Conservation (phyloP, 2,888 invertebrate species). For the Drosophila melanocephala region DNA sequence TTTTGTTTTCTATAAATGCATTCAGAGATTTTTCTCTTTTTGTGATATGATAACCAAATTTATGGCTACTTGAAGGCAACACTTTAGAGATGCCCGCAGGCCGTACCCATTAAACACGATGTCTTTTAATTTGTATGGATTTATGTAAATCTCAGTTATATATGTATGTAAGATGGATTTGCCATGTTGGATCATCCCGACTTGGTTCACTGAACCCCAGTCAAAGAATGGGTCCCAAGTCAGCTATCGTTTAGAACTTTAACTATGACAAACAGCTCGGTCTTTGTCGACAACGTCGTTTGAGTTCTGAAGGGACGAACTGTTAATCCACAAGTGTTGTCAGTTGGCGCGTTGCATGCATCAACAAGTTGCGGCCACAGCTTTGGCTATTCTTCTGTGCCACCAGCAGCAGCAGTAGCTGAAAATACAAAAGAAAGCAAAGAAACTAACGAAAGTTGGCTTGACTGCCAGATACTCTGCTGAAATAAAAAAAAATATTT, state of each 20-base stretch:
- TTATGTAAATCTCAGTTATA: constrained; percentile 58
- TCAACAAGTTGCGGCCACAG: constrained; percentile 63
- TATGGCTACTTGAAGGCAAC: constrained; percentile 61
- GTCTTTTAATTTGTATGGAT: constrained; percentile 60
- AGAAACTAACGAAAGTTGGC: background rate
- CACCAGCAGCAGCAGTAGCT: constrained; percentile 12
- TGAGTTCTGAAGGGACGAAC: constrained; percentile 1
- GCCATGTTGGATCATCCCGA: constrained; percentile 4
- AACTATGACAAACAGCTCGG: constrained; percentile 40
- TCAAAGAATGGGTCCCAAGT: background rate
- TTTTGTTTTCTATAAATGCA: constrained; percentile 35
- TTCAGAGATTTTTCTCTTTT: constrained; percentile 16
- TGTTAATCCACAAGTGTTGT: constrained; percentile 53
- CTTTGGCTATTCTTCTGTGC: constrained; percentile 29
- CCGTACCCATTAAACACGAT: constrained; percentile 36
- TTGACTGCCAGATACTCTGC: background rate
- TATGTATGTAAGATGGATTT: constrained; percentile 7
- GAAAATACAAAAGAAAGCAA: constrained; percentile 1
- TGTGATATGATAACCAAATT: constrained; percentile 61
- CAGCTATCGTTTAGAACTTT: constrained; percentile 6
- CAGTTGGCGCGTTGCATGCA: constrained; percentile 55
- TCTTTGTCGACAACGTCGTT: background rate
- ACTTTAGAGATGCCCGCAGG: constrained; percentile 45
- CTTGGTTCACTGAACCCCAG: constrained; percentile 42
- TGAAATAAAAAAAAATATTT: background rate